phyloP scores from a whole-genome alignment of 2,888 invertebrate genomes.

The Electrophaes corylata region DNA sequence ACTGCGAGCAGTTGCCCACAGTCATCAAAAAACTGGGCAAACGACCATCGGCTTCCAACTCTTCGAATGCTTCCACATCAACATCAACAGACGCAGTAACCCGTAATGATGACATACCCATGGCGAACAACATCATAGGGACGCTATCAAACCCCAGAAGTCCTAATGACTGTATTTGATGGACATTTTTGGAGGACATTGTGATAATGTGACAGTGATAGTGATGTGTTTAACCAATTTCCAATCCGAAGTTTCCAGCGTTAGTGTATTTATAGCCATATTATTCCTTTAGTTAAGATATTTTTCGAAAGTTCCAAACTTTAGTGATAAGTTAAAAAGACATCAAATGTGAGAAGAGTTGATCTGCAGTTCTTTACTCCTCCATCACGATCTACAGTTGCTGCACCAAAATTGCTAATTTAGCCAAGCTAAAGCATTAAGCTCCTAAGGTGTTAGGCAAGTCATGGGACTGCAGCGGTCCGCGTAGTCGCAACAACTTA shows the following conservation, averaged over 20 bases:
- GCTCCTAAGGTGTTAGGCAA: no score
- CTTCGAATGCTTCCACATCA: conserved; percentile 35
- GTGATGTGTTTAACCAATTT: conserved; percentile 1
- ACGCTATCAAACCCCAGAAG: conserved; percentile 61
- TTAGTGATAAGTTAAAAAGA: background rate
- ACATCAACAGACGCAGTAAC: conserved; percentile 29
- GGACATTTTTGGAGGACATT: conserved; percentile 4
- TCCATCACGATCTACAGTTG: no score
- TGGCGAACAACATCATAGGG: conserved; percentile 71
- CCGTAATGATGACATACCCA: conserved; percentile 63
- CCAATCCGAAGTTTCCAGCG: conserved; percentile 5
- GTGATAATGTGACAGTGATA: conserved; percentile 18
- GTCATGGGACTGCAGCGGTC: no score
- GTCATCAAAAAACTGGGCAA: conserved; percentile 50
- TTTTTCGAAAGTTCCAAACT: conserved; percentile 6
- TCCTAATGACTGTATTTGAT: conserved; percentile 44
- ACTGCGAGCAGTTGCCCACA: conserved; percentile 47
- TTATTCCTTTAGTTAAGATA: conserved; percentile 6
- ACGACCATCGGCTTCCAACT: conserved; percentile 41
- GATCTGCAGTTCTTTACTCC: background rate
- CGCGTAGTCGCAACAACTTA: no score
- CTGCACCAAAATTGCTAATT: no score
- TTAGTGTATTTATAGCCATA: conserved; percentile 20
- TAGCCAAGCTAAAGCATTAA: no score
- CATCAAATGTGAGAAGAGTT: background rate